A percentile compares a stretch with the other conserved stretches of the same genome.
Evolutionary conservation across 2,888 invertebrate genomes (phyloP).

Genomic region (Orthosia gothica): DNA sequence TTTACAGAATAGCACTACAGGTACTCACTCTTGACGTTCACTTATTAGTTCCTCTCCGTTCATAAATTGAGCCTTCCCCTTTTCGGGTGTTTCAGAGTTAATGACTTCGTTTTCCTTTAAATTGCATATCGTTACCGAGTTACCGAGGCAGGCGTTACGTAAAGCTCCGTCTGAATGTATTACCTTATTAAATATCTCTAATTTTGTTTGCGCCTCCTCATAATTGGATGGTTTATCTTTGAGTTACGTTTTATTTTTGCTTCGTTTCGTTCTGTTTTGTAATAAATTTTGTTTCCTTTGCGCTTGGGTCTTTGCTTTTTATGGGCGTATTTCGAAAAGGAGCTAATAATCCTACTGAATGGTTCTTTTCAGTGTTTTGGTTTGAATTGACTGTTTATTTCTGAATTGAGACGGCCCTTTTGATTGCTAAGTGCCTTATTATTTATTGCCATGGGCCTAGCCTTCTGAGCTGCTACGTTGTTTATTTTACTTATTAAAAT

Average conservation of each 20-base stretch:
- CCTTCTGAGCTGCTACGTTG: background rate
- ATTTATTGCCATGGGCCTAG: constrained; percentile 1
- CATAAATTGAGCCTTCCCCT: constrained; percentile 62
- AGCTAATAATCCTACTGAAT: constrained; percentile 34
- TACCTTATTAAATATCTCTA: constrained; percentile 66
- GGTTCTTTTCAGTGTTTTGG: constrained; percentile 10
- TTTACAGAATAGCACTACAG: background rate
- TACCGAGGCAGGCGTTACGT: constrained; percentile 60
- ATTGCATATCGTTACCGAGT: constrained; percentile 71
- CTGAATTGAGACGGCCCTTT: background rate
- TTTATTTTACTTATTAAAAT: background rate
- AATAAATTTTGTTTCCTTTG: constrained; percentile 52
- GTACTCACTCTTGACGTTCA: background rate
- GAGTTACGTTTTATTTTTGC: constrained; percentile 51
- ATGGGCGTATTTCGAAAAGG: constrained; percentile 20
- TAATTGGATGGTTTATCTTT: constrained; percentile 61
- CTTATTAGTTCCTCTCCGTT: constrained; percentile 43
- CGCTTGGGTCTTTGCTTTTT: constrained; percentile 22
- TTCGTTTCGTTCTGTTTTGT: constrained; percentile 41
- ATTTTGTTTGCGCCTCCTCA: constrained; percentile 57
- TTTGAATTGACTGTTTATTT: constrained; percentile 31
- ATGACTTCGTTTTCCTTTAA: constrained; percentile 74
- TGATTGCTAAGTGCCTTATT: constrained; percentile 11
- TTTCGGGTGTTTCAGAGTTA: constrained; percentile 63
- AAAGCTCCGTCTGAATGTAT: constrained; percentile 62